A percentile compares a stretch with the other conserved stretches of the same genome.
Conservation (phyloP, 2,888 invertebrate species). For the Bhutanitis thaidina region DNA sequence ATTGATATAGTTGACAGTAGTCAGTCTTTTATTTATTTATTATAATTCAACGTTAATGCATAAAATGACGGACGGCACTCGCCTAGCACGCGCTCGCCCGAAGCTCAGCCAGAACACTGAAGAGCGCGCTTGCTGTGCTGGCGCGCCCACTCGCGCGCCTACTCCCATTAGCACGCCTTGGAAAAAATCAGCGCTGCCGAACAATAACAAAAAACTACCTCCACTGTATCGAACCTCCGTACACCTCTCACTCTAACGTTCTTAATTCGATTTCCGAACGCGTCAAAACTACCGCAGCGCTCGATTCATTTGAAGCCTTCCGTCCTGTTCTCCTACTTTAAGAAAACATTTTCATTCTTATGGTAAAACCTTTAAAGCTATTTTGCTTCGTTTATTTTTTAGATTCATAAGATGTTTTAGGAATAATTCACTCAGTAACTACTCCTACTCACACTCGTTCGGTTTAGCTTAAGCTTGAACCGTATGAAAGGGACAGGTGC, state of each 20-base stretch:
- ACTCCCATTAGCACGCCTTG: slow-evolving; percentile 78
- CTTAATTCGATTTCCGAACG: slow-evolving; percentile 78
- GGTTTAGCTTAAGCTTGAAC: slow-evolving; percentile 74
- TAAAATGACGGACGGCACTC: slow-evolving; percentile 44
- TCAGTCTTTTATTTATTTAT: slow-evolving; percentile 24
- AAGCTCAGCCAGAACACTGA: slow-evolving; percentile 80
- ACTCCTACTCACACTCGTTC: slow-evolving; percentile 79
- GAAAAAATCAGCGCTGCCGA: slow-evolving; percentile 73
- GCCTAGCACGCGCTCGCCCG: slow-evolving; percentile 72
- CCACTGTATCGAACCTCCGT: slow-evolving; percentile 57
- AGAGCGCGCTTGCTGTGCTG: slow-evolving; percentile 76
- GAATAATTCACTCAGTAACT: slow-evolving; percentile 45
- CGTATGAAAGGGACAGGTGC: slow-evolving; percentile 79
- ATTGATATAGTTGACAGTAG: slow-evolving; percentile 43
- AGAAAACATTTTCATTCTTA: slow-evolving; percentile 20
- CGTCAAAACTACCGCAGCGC: slow-evolving; percentile 72
- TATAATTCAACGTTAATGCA: slow-evolving; percentile 34
- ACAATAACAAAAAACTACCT: slow-evolving; percentile 76
- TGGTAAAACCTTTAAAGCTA: slow-evolving; percentile 29
- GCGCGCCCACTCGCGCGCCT: slow-evolving; percentile 78
- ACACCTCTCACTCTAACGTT: slow-evolving; percentile 76
- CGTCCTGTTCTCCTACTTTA: slow-evolving; percentile 59
- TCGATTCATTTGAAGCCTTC: slow-evolving; percentile 73
- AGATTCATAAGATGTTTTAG: slow-evolving; percentile 39
- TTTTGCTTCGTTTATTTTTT: slow-evolving; percentile 25